Evolutionary conservation across 2,797 vertebrate species (phyloP).

Genomic region (Gobio occitaniae): DNA sequence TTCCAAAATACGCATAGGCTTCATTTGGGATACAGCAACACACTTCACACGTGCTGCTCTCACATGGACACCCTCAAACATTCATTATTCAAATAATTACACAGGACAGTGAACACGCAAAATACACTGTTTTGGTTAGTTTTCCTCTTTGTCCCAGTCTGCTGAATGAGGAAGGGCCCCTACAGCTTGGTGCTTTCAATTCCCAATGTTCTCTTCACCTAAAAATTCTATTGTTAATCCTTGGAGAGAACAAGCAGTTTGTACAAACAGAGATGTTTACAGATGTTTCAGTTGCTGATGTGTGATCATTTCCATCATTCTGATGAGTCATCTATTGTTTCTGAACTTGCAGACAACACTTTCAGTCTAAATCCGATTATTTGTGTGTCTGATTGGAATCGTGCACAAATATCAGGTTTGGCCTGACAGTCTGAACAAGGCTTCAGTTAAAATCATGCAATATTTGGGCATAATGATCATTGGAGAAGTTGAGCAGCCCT

Average conservation of each 20-base stretch:
- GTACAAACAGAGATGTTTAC: constrained; percentile 1
- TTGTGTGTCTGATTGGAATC: not conserved
- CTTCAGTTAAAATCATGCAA: not conserved
- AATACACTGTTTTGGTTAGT: constrained; percentile 24
- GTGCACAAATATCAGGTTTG: not conserved
- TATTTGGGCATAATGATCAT: not conserved
- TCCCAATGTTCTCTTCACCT: constrained; percentile 16
- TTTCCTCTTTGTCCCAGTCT: constrained; percentile 35
- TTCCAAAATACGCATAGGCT: constrained; percentile 11
- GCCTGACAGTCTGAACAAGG: not conserved
- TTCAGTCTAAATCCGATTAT: no score
- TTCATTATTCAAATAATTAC: constrained; percentile 19
- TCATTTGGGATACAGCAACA: not conserved
- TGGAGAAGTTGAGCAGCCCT: not conserved
- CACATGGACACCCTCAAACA: constrained; percentile 22
- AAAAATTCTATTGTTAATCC: constrained; percentile 21
- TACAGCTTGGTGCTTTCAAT: not conserved
- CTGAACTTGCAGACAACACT: not conserved
- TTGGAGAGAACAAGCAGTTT: not conserved
- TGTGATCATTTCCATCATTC: not conserved
- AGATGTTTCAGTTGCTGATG: constrained; percentile 21
- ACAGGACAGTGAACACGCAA: constrained; percentile 32
- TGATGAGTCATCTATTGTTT: not conserved
- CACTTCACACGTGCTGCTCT: not conserved
- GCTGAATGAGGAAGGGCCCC: constrained; percentile 17